Evolutionary conservation across 2,113 vertebrate species (phyloP).

Genomic region (Girardinichthys multiradiatus): DNA sequence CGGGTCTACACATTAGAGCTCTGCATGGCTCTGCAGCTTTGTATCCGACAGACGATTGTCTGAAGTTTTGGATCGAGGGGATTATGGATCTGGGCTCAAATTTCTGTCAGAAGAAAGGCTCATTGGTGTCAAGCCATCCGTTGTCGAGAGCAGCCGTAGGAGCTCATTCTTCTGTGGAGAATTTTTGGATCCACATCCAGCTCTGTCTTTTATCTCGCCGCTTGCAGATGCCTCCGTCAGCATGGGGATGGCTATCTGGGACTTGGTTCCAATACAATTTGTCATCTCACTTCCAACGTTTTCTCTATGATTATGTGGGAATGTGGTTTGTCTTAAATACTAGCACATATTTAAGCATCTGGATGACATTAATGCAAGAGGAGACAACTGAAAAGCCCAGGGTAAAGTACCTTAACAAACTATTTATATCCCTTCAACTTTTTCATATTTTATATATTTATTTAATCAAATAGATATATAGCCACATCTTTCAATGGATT

Average conservation of each 20-base stretch:
- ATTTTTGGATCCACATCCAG: slow-evolving; percentile 53
- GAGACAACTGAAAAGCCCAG: neutral
- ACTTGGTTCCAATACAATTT: slow-evolving; percentile 31
- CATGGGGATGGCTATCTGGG: slow-evolving; percentile 64
- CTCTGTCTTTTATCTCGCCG: slow-evolving; percentile 71
- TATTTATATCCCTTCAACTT: neutral
- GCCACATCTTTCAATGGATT: neutral
- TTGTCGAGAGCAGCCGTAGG: slow-evolving; percentile 44
- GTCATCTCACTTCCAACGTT: slow-evolving; percentile 39
- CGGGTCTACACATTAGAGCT: slow-evolving; percentile 21
- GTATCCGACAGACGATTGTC: slow-evolving; percentile 17
- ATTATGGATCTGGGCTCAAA: slow-evolving; percentile 66
- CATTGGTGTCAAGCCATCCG: slow-evolving; percentile 53
- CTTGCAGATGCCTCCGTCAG: slow-evolving; percentile 65
- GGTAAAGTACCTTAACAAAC: neutral
- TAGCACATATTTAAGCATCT: neutral
- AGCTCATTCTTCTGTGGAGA: slow-evolving; percentile 72
- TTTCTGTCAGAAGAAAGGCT: slow-evolving; percentile 56
- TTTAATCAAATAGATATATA: too few relatives aligned
- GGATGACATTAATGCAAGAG: neutral
- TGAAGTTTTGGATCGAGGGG: slow-evolving; percentile 57
- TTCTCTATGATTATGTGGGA: slow-evolving; percentile 13
- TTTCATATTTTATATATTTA: neutral
- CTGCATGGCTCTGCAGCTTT: slow-evolving; percentile 37
- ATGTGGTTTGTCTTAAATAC: slow-evolving; percentile 3